Percentiles rank a stretch among this genome's conserved stretches.
Evolutionary conservation across 2,888 invertebrate species (phyloP).

Genomic region (Cheilosia pagana): DNA sequence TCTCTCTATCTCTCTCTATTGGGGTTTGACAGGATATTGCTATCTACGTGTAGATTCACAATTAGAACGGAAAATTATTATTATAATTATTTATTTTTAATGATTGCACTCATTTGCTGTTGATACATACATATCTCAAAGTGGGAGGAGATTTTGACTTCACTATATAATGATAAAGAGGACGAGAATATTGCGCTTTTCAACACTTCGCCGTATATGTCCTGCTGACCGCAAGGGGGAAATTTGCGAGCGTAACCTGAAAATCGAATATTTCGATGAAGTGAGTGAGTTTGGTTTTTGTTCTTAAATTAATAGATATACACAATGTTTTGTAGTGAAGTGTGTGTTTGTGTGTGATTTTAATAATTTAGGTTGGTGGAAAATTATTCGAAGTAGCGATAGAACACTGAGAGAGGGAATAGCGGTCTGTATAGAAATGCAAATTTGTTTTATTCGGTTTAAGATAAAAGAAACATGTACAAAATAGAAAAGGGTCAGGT

Average conservation of each 20-base stretch:
- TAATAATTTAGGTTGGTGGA: constrained; percentile 43
- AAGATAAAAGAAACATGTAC: constrained; percentile 29
- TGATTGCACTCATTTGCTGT: constrained; percentile 65
- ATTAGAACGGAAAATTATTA: constrained; percentile 14
- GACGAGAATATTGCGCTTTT: constrained; percentile 61
- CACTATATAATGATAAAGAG: constrained; percentile 36
- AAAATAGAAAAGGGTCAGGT: constrained; percentile 35
- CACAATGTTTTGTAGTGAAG: constrained; percentile 61
- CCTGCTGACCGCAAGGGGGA: constrained; percentile 59
- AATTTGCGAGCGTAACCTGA: constrained; percentile 66
- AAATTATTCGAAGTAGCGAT: constrained; percentile 72
- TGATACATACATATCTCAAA: constrained; percentile 60
- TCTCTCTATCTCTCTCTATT: constrained; percentile 11
- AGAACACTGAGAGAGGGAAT: constrained; percentile 54
- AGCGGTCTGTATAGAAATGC: constrained; percentile 50
- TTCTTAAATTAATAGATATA: constrained; percentile 36
- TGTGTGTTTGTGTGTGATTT: constrained; percentile 55
- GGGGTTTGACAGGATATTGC: constrained; percentile 4
- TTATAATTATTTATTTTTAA: constrained; percentile 2
- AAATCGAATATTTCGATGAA: constrained; percentile 75
- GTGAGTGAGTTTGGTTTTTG: constrained; percentile 56
- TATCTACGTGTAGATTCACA: constrained; percentile 23
- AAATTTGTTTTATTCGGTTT: constrained; percentile 2
- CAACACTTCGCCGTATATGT: constrained; percentile 56
- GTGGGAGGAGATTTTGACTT: constrained; percentile 13